phyloP scores from a whole-genome alignment of 2,888 invertebrate genomes.

The Meandrusa payeni region DNA sequence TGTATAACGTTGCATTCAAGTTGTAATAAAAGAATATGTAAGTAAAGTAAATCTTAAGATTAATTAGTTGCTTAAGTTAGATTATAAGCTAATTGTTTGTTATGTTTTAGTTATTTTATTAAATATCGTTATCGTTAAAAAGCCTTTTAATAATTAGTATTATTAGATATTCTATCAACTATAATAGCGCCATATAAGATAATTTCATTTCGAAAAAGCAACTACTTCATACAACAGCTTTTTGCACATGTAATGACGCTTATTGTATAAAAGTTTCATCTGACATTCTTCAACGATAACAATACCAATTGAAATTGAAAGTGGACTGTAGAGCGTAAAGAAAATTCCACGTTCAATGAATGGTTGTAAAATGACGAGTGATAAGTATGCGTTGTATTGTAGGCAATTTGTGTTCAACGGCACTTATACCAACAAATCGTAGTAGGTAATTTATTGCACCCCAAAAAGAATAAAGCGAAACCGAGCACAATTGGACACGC shows the following conservation, averaged over 20 bases:
- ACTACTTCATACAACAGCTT: no score
- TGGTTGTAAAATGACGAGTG: no score
- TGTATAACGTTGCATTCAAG: no score
- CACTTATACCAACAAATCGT: conserved; percentile 8
- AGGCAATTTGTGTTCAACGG: neutral
- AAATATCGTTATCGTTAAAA: neutral
- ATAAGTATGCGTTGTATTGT: neutral
- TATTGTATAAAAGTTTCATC: no score
- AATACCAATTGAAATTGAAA: conserved; percentile 16
- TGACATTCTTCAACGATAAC: neutral
- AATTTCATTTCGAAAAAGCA: no score
- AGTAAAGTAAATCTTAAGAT: no score
- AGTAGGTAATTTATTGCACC: conserved; percentile 21
- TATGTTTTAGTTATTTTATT: conserved; percentile 10
- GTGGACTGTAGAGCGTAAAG: conserved; percentile 1
- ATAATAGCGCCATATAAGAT: no score
- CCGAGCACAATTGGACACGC: conserved; percentile 44
- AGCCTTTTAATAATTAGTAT: neutral
- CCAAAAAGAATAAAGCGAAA: conserved; percentile 41
- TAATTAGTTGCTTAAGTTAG: no score
- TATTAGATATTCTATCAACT: no score
- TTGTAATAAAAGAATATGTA: no score
- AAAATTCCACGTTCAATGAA: no score
- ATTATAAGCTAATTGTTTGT: conserved; percentile 8
- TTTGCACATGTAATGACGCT: no score